Evolutionary conservation across 2,113 vertebrate species (phyloP).

Genomic region (Hyaena hyaena): DNA sequence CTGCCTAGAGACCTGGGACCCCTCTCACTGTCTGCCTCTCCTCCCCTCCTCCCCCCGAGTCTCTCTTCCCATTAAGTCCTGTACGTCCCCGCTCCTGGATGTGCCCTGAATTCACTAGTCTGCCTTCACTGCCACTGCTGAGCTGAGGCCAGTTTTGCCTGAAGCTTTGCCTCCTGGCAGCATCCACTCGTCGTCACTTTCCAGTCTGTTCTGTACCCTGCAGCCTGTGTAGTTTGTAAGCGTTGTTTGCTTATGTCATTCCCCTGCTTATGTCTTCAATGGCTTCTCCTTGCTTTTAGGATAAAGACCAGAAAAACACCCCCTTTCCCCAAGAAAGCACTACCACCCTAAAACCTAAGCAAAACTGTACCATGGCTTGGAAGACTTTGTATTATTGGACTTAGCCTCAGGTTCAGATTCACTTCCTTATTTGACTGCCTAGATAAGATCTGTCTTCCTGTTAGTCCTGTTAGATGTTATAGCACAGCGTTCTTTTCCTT

Average conservation of each 20-base stretch:
- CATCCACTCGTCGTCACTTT: not conserved
- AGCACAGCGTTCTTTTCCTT: not conserved
- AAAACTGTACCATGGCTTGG: not conserved
- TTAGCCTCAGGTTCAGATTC: not conserved
- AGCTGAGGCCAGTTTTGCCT: too few relatives aligned
- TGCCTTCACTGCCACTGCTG: too few relatives aligned
- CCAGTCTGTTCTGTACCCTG: not conserved
- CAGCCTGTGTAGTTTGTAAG: not conserved
- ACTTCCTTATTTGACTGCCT: not conserved
- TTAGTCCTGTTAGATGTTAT: not conserved
- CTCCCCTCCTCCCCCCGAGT: fast-evolving
- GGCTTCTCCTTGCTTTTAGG: not conserved
- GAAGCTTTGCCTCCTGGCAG: not conserved
- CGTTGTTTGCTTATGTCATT: not conserved
- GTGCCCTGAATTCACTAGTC: not conserved
- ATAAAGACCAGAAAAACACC: not conserved
- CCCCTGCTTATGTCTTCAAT: not conserved
- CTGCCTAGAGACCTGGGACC: not conserved
- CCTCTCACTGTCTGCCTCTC: not conserved
- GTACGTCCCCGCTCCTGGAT: not conserved
- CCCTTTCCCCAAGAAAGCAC: not conserved
- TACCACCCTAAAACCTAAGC: not conserved
- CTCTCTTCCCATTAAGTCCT: not conserved
- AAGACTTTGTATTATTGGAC: not conserved
- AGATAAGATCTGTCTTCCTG: not conserved